A percentile compares a stretch with the other conserved stretches of the same genome.
These are phyloP conservation scores for Coleophora deauratella DNA, from an alignment of 2,888 invertebrate species.

Conservation along the genomic window DNA sequence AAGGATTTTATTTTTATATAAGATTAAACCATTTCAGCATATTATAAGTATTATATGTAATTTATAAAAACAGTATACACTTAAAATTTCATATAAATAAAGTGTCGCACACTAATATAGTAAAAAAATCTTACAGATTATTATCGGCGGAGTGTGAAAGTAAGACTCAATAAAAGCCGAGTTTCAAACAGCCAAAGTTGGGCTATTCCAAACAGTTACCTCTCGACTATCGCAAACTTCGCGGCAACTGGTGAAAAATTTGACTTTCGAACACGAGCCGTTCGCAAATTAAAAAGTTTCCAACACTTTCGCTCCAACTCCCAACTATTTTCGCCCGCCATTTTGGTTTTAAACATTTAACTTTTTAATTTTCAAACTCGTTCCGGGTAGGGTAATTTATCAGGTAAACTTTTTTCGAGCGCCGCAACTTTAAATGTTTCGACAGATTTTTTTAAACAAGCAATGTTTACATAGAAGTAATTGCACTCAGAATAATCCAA, in stretches of 20 bases:
- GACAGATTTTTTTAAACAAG: no score
- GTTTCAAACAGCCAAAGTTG: conserved; percentile 27
- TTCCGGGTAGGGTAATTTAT: conserved; percentile 2
- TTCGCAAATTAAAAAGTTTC: conserved; percentile 62
- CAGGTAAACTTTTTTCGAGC: background rate
- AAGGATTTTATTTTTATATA: no score
- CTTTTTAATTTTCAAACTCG: conserved; percentile 44
- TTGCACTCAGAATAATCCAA: no score
- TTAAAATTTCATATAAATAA: no score
- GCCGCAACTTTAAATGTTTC: background rate
- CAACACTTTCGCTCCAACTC: conserved; percentile 59
- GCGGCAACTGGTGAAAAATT: conserved; percentile 51
- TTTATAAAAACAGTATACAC: no score
- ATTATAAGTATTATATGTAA: no score
- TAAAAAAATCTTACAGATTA: no score
- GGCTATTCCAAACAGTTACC: conserved; percentile 25
- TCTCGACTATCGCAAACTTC: conserved; percentile 1
- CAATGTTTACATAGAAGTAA: no score
- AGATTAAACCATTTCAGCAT: no score
- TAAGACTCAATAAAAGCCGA: no score
- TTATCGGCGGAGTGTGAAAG: no score
- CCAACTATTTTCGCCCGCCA: conserved; percentile 54
- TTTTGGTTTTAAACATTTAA: conserved; percentile 52
- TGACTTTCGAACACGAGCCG: conserved; percentile 42
- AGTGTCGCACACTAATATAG: no score